phyloP scores from a whole-genome alignment of 1,140 invertebrate species.

The Adelges cooleyi region DNA sequence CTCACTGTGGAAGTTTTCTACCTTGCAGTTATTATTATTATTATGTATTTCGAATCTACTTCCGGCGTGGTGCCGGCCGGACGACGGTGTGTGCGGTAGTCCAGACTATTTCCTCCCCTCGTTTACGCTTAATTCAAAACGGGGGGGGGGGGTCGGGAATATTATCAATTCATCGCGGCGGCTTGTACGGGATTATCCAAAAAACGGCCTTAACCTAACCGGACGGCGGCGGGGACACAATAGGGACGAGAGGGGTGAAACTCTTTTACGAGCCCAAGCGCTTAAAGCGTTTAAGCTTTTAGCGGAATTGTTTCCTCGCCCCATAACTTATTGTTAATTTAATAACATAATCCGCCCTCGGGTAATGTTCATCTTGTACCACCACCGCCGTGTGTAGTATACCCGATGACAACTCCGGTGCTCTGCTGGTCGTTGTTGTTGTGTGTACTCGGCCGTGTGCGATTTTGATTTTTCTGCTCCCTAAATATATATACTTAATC shows the following conservation, averaged over 20 bases:
- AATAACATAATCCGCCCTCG: slow-evolving; percentile 26
- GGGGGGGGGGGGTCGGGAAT: background rate
- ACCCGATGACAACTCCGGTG: slow-evolving; percentile 8
- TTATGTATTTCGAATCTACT: no score
- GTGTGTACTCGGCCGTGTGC: no score
- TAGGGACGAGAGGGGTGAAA: background rate
- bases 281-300: slow-evolving; percentile 28
- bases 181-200: background rate
- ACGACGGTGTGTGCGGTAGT: no score
- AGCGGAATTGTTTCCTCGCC: slow-evolving; percentile 27
- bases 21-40: no score
- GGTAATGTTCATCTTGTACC: background rate
- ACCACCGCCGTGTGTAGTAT: background rate
- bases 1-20: no score
- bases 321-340: slow-evolving; percentile 26
- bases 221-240: background rate
- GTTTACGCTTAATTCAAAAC: no score
- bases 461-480: no score
- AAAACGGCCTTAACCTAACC: no score
- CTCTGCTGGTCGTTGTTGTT: no score
- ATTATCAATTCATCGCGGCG: slow-evolving; percentile 16
- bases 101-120: no score
- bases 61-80: no score
- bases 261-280: slow-evolving; percentile 8
- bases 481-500: no score